Evolutionary conservation across 2,888 invertebrate genomes (phyloP).

Genomic region (Euclidia mi): DNA sequence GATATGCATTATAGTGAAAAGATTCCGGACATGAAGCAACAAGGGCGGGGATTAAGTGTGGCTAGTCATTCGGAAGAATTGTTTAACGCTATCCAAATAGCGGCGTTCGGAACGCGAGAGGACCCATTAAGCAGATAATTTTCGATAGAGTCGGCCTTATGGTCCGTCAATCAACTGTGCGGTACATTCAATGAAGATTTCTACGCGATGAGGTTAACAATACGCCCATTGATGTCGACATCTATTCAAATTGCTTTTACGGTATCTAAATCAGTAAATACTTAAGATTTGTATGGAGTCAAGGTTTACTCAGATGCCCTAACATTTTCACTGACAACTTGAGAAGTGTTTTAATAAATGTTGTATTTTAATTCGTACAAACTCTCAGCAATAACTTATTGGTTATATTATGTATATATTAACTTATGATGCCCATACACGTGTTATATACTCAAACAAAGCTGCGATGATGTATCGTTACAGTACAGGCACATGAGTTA

Average conservation of each 20-base stretch:
- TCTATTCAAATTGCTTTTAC: slow-evolving; percentile 49
- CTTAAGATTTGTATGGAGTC: slow-evolving; percentile 3
- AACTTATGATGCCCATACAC: too few species aligned
- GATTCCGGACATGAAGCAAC: slow-evolving; percentile 73
- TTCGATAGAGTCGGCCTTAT: slow-evolving; percentile 76
- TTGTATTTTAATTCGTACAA: too few species aligned
- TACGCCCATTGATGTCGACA: slow-evolving; percentile 59
- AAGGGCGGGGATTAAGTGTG: slow-evolving; percentile 79
- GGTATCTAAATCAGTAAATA: slow-evolving; percentile 46
- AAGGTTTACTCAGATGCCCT: neutral
- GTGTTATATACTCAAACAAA: too few species aligned
- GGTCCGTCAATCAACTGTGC: slow-evolving; percentile 84
- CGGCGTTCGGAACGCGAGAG: slow-evolving; percentile 78
- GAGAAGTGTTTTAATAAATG: too few species aligned
- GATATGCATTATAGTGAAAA: slow-evolving; percentile 68
- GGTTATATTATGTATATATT: too few species aligned
- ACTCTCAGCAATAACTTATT: too few species aligned
- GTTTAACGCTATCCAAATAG: slow-evolving; percentile 89
- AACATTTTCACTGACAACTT: neutral
- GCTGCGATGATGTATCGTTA: too few species aligned
- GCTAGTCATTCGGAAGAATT: slow-evolving; percentile 87
- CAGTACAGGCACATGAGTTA: too few species aligned
- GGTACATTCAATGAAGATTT: slow-evolving; percentile 68
- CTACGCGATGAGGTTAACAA: slow-evolving; percentile 62
- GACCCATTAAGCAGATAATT: slow-evolving; percentile 88